Evolutionary conservation across 1,140 invertebrate species (phyloP).

Genomic region (Babylonia areolata): DNA sequence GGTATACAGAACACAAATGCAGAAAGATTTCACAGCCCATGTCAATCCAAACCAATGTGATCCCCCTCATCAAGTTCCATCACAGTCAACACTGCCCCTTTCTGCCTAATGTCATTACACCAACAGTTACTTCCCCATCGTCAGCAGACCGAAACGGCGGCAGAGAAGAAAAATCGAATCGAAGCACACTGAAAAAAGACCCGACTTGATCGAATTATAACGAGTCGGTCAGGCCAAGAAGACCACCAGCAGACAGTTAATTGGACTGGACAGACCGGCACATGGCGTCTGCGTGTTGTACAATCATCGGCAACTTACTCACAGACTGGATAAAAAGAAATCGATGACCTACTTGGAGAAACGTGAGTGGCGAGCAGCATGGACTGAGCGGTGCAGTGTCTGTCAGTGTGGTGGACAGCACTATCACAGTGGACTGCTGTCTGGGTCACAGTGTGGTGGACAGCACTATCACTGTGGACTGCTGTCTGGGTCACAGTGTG

Average conservation of each 20-base stretch:
- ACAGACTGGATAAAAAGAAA: neutral
- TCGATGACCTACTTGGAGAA: neutral
- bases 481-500: too few relatives aligned
- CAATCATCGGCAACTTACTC: constrained; percentile 7
- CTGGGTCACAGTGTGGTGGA: too few relatives aligned
- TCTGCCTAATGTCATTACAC: neutral
- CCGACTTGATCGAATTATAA: neutral
- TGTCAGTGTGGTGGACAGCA: too few relatives aligned
- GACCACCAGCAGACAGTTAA: neutral
- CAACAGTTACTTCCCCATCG: neutral
- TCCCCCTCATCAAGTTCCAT: neutral
- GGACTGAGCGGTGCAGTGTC: too few relatives aligned
- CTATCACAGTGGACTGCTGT: too few relatives aligned
- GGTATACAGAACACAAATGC: neutral
- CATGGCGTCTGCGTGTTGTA: neutral
- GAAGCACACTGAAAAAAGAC: neutral
- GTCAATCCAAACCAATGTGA: neutral
- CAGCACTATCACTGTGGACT: too few relatives aligned
- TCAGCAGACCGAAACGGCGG: neutral
- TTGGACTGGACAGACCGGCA: neutral
- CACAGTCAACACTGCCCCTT: neutral
- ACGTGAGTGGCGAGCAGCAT: too few relatives aligned
- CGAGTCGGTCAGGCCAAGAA: neutral
- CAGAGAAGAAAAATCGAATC: neutral
- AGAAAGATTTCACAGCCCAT: neutral